A percentile compares a stretch with the other conserved stretches of the same genome.
Conservation (phyloP, 2,888 invertebrate species). For the Rhodophaea formosa region DNA sequence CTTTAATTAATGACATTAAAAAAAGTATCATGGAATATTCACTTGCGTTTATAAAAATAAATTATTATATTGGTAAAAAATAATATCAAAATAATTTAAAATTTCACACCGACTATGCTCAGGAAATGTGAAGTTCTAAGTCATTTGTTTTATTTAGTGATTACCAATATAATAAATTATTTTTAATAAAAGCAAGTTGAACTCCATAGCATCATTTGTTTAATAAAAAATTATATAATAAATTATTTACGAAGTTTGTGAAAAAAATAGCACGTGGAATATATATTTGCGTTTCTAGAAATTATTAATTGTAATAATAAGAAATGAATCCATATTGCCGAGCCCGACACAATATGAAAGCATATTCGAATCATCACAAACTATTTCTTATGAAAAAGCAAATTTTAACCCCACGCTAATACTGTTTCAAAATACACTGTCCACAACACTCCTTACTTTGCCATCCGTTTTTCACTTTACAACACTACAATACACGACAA, state of each 20-base stretch:
- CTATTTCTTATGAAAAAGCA: not conserved
- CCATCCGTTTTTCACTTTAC: constrained; percentile 40
- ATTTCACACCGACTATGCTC: too few relatives aligned
- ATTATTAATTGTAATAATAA: not conserved
- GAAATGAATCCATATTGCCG: not conserved
- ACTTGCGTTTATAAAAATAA: too few relatives aligned
- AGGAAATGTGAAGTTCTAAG: too few relatives aligned
- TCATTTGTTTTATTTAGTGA: too few relatives aligned
- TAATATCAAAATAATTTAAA: too few relatives aligned
- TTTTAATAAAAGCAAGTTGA: not conserved
- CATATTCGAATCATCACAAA: not conserved
- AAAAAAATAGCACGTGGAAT: not conserved
- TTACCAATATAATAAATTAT: too few relatives aligned
- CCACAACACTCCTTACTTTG: constrained; percentile 23
- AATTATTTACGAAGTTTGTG: not conserved
- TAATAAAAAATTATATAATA: not conserved
- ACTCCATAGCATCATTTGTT: not conserved
- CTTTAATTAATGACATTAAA: too few relatives aligned
- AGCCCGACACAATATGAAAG: not conserved
- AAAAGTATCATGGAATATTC: too few relatives aligned
- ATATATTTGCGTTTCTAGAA: not conserved
- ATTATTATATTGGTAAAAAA: too few relatives aligned
- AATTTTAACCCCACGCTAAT: not conserved
- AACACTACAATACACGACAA: constrained; percentile 60
- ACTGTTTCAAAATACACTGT: not conserved